phyloP scores from a whole-genome alignment of 2,888 invertebrate genomes.

The Hypolimnas misippus region DNA sequence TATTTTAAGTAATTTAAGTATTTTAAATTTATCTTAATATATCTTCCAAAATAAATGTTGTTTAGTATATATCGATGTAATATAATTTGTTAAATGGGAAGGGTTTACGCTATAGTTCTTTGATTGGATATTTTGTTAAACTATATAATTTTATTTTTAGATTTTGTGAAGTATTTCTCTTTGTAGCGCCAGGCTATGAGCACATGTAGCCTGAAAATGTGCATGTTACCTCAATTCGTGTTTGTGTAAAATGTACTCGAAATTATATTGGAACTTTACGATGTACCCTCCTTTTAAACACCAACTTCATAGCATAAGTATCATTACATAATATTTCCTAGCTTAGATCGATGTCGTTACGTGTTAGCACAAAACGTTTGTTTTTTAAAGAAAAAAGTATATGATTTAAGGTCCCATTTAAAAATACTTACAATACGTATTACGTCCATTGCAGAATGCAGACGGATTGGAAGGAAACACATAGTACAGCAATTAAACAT shows the following conservation, averaged over 20 bases:
- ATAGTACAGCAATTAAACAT: slow-evolving; percentile 68
- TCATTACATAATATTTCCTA: slow-evolving; percentile 45
- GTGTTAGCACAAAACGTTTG: slow-evolving; percentile 56
- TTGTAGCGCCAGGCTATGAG: slow-evolving; percentile 31
- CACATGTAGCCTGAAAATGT: slow-evolving; percentile 30
- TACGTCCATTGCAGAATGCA: slow-evolving; percentile 81
- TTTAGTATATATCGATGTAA: slow-evolving; percentile 62
- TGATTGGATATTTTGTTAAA: slow-evolving; percentile 28
- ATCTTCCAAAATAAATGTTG: slow-evolving; percentile 84
- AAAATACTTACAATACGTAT: slow-evolving; percentile 66
- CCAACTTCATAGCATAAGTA: slow-evolving; percentile 35
- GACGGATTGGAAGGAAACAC: slow-evolving; percentile 77
- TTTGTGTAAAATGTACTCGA: slow-evolving; percentile 25
- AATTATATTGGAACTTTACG: slow-evolving; percentile 30
- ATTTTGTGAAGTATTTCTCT: slow-evolving; percentile 23
- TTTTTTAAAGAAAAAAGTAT: slow-evolving; percentile 2
- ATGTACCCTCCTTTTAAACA: slow-evolving; percentile 33
- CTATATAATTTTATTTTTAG: slow-evolving; percentile 33
- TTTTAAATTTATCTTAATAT: slow-evolving; percentile 56
- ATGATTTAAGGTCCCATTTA: slow-evolving; percentile 11
- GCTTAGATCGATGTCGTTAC: slow-evolving; percentile 75
- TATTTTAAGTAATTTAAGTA: slow-evolving; percentile 56
- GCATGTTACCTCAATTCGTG: slow-evolving; percentile 35
- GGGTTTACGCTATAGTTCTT: slow-evolving; percentile 28
- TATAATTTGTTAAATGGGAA: slow-evolving; percentile 36